Conservation (phyloP, 1,140 invertebrate genomes). For the Plutomurus gul region DNA sequence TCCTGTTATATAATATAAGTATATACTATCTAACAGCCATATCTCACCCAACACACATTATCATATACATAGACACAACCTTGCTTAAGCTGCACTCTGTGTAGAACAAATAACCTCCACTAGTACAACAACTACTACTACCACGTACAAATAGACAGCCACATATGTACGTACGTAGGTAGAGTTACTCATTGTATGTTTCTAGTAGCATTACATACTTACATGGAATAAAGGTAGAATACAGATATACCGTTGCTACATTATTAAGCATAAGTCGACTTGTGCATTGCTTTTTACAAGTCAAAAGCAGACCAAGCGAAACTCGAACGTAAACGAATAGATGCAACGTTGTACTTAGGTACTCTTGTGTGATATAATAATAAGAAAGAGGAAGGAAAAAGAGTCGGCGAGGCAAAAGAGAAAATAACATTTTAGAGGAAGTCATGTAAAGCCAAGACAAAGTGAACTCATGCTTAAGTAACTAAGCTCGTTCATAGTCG, state of each 20-base stretch:
- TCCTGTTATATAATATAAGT: too few relatives aligned
- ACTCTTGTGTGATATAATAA: not conserved
- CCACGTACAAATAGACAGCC: too few relatives aligned
- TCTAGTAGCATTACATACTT: not conserved
- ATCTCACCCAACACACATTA: too few relatives aligned
- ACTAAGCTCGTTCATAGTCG: not conserved
- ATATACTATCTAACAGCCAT: too few relatives aligned
- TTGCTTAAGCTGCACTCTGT: too few relatives aligned
- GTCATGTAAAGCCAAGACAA: conserved; percentile 26
- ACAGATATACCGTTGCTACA: not conserved
- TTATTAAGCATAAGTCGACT: not conserved
- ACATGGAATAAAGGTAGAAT: not conserved
- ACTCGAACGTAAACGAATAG: not conserved
- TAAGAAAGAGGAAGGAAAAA: conserved; percentile 4
- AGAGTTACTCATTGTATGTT: too few relatives aligned
- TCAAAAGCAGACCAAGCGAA: not conserved
- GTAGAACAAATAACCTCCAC: too few relatives aligned
- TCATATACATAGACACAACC: too few relatives aligned
- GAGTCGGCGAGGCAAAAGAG: conserved; percentile 24
- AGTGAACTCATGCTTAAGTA: conserved; percentile 15
- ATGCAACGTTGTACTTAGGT: too few relatives aligned
- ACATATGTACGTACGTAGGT: not conserved
- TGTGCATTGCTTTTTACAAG: not conserved
- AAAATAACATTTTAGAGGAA: conserved; percentile 26
- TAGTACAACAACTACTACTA: too few relatives aligned